These are phyloP conservation scores for Astreopora myriophthalma DNA, from an alignment of 64 coral and sea anemone genomes.

Conservation along the genomic window DNA sequence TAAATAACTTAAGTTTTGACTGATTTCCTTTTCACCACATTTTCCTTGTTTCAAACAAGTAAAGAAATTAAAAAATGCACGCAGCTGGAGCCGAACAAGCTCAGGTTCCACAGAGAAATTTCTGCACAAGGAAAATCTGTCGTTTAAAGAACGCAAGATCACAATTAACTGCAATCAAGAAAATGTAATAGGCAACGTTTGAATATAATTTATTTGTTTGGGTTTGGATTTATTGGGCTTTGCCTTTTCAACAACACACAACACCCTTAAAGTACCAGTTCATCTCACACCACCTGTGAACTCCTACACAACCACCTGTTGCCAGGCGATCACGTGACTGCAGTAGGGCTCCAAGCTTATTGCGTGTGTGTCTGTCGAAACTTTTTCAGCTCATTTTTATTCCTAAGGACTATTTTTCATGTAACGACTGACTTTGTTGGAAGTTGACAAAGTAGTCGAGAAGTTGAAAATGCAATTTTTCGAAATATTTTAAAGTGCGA, in stretches of 20 bases:
- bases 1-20: no score
- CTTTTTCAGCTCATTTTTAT: no score
- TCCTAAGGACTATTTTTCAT: no score
- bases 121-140: background rate
- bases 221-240: background rate
- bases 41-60: no score
- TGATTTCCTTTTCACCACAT: no score
- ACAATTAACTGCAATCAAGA: background rate
- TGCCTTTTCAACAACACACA: background rate
- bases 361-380: no score
- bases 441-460: no score
- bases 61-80: no score
- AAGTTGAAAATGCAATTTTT: no score
- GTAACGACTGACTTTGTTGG: no score
- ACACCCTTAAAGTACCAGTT: background rate
- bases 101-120: background rate
- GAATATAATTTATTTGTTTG: background rate
- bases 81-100: background rate
- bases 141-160: background rate
- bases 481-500: no score
- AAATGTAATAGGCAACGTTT: background rate
- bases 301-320: slow-evolving; percentile 3
- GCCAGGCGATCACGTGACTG: background rate
- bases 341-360: no score
- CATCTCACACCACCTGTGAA: background rate